phyloP scores from a whole-genome alignment of 2,113 vertebrate species.

The Oxyura jamaicensis region DNA sequence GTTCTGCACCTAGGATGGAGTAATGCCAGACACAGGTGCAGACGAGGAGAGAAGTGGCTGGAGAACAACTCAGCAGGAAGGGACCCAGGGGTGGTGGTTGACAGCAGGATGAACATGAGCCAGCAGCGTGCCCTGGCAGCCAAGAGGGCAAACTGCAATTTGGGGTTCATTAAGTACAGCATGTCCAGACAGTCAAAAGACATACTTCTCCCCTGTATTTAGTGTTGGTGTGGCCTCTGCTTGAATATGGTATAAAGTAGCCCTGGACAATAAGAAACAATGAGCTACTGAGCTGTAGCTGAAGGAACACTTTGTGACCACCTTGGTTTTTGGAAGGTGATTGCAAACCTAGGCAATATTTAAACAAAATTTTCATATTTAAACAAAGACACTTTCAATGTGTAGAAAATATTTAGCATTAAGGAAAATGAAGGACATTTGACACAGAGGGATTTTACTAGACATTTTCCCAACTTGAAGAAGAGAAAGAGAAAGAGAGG shows the following conservation, averaged over 20 bases:
- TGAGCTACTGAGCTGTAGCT: neutral
- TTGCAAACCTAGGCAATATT: neutral
- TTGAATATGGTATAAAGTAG: neutral
- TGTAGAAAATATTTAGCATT: neutral
- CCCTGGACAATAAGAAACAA: neutral
- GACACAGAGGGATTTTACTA: neutral
- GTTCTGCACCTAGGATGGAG: no score
- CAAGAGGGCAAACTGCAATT: no score
- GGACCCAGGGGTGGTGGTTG: no score
- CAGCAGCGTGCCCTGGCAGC: no score
- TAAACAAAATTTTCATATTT: neutral
- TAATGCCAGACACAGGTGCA: no score
- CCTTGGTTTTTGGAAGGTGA: neutral
- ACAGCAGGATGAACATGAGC: no score
- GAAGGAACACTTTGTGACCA: neutral
- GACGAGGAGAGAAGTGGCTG: no score
- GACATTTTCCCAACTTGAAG: neutral
- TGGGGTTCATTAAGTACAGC: no score
- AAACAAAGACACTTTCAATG: neutral
- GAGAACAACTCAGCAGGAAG: no score
- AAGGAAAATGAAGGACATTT: neutral
- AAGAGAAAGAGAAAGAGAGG: neutral
- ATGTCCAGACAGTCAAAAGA: no score
- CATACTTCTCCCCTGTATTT: no score
- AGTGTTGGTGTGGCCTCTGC: no score